These are phyloP conservation scores for Magallana gigas DNA, from an alignment of 1,140 invertebrate genomes.

Conservation along the genomic window DNA sequence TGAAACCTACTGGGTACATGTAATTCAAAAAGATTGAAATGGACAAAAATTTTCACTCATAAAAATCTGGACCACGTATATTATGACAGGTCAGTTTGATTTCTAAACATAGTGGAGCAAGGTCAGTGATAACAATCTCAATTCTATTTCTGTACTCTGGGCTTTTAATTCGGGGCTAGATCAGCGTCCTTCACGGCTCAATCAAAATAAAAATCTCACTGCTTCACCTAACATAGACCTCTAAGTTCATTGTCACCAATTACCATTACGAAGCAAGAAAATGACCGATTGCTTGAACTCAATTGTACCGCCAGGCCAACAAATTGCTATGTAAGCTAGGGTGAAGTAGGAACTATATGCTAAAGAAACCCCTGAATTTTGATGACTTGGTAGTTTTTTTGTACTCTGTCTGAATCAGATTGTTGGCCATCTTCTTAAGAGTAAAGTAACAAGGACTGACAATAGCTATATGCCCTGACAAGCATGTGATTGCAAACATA, in stretches of 20 bases:
- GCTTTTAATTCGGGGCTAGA: neutral
- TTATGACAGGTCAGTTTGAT: neutral
- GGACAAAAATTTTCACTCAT: too few species aligned
- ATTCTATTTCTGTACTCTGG: neutral
- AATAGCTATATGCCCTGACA: neutral
- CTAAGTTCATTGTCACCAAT: neutral
- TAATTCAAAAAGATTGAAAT: too few species aligned
- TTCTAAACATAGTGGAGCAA: neutral
- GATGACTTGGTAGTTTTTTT: neutral
- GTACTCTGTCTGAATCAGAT: neutral
- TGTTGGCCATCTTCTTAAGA: neutral
- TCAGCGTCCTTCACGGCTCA: neutral
- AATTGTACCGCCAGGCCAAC: neutral
- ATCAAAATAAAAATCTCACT: neutral
- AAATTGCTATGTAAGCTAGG: too few species aligned
- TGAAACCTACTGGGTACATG: too few species aligned
- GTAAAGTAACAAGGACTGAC: neutral
- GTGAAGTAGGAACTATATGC: too few species aligned
- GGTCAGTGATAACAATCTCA: neutral
- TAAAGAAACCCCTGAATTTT: neutral
- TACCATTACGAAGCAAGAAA: neutral
- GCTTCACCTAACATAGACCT: neutral
- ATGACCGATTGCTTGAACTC: slow-evolving; percentile 2
- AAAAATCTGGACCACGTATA: too few species aligned
- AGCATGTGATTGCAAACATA: neutral